Evolutionary conservation across 2,888 invertebrate genomes (phyloP), one percentile per base, ranked within the genome.

Genomic region (Ecliptopera silaceata): DNA sequence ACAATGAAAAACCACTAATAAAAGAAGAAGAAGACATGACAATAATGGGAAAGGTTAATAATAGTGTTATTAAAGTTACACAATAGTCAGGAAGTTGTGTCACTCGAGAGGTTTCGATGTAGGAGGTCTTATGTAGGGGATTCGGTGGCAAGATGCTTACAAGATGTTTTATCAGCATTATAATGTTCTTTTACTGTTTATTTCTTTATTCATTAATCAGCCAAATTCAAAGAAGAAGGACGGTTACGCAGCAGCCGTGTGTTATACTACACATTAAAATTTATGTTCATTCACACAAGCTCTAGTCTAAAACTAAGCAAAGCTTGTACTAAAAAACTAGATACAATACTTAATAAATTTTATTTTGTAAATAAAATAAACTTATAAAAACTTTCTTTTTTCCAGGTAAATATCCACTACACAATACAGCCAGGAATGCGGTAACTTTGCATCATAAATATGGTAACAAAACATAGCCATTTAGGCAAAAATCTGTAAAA

Each of bases 371-470:
- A n/a, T n/a, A n/a, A n/a, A n/a, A n/a, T n/a, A n/a, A 8, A 26
- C 26, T 26, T 8, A 26, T 26, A 8, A 26, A 8, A 1, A 6
- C 6, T 46, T 32, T 20, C 53, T 65, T 62, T 43, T 63, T 49
- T 47, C 47, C 65, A 65, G 65, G 65, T 65, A 65, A 63, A 48
- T 18, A 10, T 18, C 18, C 3, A 29, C 15, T 15, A 18, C 6
- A 31, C 11, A 4, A 20, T 4, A 11, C 20, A 22, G 10, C 20
- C 34, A 18, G 3, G 20, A 22, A 45, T 45, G 32, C 32, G 10
- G 32, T 41, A 1, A n/a, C 17, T 1, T n/a, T n/a, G n/a, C n/a
- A n/a, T 5, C 12, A 39, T 11, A 39, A 18, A 17, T 39, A 44
- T 44, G 44, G 31, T 45, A 45, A 45, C n/a, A n/a, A n/a, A n/a